Evolutionary conservation across 2,888 invertebrate genomes (phyloP).

Genomic region (Disparrhopalites patrizii): DNA sequence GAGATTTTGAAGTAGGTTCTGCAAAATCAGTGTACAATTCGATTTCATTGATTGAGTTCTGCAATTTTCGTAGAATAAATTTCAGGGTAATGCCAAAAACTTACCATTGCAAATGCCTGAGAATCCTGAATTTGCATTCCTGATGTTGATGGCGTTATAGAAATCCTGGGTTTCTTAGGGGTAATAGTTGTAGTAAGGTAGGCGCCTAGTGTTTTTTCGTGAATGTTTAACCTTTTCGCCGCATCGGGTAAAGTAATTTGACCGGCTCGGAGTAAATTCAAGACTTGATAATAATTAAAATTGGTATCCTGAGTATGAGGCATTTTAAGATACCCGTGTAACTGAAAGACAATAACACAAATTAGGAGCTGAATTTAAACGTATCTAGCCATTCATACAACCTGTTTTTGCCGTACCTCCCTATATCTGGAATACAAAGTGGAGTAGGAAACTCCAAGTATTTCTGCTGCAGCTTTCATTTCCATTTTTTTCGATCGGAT

Average conservation of each 20-base stretch:
- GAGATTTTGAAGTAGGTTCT: constrained; percentile 29
- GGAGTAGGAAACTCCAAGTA: constrained; percentile 84
- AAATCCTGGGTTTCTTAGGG: constrained; percentile 47
- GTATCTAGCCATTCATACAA: background rate
- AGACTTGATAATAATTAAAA: constrained; percentile 48
- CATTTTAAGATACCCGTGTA: constrained; percentile 49
- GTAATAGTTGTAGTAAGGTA: constrained; percentile 58
- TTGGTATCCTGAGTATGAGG: constrained; percentile 48
- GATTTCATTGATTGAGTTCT: background rate
- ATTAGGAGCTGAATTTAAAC: background rate
- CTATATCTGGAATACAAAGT: constrained; percentile 84
- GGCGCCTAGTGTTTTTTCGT: constrained; percentile 68
- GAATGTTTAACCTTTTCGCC: constrained; percentile 70
- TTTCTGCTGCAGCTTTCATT: constrained; percentile 88
- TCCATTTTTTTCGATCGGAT: constrained; percentile 85
- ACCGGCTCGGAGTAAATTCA: constrained; percentile 48
- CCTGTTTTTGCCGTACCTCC: constrained; percentile 56
- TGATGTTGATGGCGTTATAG: constrained; percentile 42
- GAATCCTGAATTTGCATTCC: constrained; percentile 41
- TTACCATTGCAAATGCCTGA: constrained; percentile 46
- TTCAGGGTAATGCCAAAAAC: background rate
- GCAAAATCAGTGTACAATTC: background rate
- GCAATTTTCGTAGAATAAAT: background rate
- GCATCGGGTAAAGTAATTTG: constrained; percentile 67
- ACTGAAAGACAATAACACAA: constrained; percentile 30